phyloP scores from a whole-genome alignment of 2,888 invertebrate genomes.

The Spisula solida region DNA sequence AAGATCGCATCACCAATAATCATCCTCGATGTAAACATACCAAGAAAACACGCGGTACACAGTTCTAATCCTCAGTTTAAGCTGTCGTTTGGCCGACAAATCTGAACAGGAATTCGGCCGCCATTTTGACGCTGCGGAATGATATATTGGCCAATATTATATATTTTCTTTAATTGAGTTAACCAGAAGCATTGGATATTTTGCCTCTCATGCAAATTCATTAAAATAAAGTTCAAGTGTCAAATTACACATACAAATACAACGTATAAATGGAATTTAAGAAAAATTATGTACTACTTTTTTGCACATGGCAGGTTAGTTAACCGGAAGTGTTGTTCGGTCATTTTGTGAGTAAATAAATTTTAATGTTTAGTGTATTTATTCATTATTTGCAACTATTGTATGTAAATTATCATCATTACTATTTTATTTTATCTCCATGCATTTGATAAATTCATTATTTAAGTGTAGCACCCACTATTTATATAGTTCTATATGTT shows the following conservation, averaged over 20 bases:
- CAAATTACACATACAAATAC: background rate
- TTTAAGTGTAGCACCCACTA: background rate
- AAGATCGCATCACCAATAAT: background rate
- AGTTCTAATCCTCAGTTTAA: slow-evolving; percentile 18
- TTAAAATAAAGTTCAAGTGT: background rate
- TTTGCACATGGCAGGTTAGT: background rate
- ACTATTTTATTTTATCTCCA: too few species aligned
- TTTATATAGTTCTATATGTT: background rate
- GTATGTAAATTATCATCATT: too few species aligned
- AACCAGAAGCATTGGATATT: background rate
- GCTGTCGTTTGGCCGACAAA: slow-evolving; percentile 68
- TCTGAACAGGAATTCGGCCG: slow-evolving; percentile 68
- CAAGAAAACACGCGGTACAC: background rate
- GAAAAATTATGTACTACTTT: background rate
- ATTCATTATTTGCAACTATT: too few species aligned
- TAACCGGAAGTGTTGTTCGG: slow-evolving; percentile 1
- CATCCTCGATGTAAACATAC: background rate
- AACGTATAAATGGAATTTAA: background rate
- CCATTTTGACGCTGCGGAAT: slow-evolving; percentile 79
- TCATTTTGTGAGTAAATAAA: too few species aligned
- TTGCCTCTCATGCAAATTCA: background rate
- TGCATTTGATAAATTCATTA: too few species aligned
- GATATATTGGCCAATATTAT: slow-evolving; percentile 34
- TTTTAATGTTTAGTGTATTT: too few species aligned
- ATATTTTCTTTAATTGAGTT: background rate